These are phyloP conservation scores for Bombus picipes DNA, from an alignment of 1,140 invertebrate genomes.

Conservation along the genomic window DNA sequence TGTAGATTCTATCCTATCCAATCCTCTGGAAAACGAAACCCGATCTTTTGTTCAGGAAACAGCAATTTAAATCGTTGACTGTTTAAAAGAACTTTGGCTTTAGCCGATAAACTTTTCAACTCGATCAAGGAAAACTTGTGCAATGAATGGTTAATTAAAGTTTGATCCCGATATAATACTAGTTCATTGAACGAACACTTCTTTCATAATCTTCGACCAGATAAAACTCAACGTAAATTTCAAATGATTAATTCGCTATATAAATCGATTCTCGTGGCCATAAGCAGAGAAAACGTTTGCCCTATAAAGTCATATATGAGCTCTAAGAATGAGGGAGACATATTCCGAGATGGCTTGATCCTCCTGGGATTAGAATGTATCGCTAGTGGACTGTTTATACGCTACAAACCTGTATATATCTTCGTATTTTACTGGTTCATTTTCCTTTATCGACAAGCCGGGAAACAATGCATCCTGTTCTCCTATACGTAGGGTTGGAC, in stretches of 20 bases:
- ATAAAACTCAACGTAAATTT: background rate
- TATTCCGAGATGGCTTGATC: background rate
- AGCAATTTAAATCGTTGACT: conserved; percentile 3
- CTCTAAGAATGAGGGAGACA: background rate
- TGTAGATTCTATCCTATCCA: background rate
- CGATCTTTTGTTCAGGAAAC: background rate
- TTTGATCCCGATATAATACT: background rate
- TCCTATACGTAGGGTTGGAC: background rate
- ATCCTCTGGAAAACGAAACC: background rate
- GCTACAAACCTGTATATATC: conserved; percentile 14
- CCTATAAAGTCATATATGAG: background rate
- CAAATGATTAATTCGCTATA: background rate
- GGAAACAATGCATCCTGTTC: background rate
- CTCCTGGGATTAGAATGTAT: background rate
- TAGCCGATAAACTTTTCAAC: background rate
- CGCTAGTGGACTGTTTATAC: conserved; percentile 13
- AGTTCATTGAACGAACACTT: background rate
- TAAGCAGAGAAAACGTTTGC: background rate
- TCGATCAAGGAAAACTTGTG: background rate
- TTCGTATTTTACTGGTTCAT: background rate
- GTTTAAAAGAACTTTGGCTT: background rate
- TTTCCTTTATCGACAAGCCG: conserved; percentile 9
- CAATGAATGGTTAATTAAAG: background rate
- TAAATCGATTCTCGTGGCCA: too few relatives aligned
- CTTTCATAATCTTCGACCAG: background rate